phyloP scores from a whole-genome alignment of 2,888 invertebrate genomes.

The Osmoderma eremita region DNA sequence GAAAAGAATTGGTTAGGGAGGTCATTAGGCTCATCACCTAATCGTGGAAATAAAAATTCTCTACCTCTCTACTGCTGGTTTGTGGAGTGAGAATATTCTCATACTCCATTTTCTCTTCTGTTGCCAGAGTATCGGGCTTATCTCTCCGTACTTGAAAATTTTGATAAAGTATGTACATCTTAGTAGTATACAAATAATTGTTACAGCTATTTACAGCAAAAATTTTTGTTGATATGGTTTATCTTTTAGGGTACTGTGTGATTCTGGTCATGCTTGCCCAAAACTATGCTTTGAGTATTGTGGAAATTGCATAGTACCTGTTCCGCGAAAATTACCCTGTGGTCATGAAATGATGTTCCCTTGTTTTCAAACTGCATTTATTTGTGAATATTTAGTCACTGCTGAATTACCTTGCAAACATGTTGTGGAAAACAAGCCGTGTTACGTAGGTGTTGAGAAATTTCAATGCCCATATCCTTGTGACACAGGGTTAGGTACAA shows the following conservation, averaged over 20 bases:
- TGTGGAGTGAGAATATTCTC: too few relatives aligned
- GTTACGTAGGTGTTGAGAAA: slow-evolving; percentile 58
- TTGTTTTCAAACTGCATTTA: slow-evolving; percentile 60
- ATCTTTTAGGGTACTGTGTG: slow-evolving; percentile 64
- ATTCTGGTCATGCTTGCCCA: slow-evolving; percentile 66
- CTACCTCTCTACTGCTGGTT: too few relatives aligned
- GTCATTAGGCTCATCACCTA: too few relatives aligned
- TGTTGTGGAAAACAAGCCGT: slow-evolving; percentile 62
- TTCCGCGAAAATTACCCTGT: slow-evolving; percentile 52
- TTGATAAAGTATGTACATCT: too few relatives aligned
- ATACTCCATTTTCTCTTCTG: too few relatives aligned
- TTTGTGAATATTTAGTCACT: slow-evolving; percentile 52
- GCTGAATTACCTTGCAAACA: slow-evolving; percentile 57
- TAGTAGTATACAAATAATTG: too few relatives aligned
- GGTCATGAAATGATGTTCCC: slow-evolving; percentile 45
- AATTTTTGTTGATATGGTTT: too few relatives aligned
- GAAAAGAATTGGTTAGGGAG: too few relatives aligned
- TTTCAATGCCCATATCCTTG: slow-evolving; percentile 66
- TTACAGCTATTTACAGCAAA: not conserved
- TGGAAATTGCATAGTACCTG: slow-evolving; percentile 62
- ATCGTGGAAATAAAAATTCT: too few relatives aligned
- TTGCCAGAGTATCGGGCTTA: too few relatives aligned
- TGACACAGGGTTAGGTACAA: slow-evolving; percentile 64
- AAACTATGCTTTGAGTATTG: slow-evolving; percentile 65
- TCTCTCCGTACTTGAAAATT: too few relatives aligned